Evolutionary conservation across 2,113 vertebrate genomes (phyloP), one percentile per base, ranked within the genome.

Genomic region (Redunca redunca): DNA sequence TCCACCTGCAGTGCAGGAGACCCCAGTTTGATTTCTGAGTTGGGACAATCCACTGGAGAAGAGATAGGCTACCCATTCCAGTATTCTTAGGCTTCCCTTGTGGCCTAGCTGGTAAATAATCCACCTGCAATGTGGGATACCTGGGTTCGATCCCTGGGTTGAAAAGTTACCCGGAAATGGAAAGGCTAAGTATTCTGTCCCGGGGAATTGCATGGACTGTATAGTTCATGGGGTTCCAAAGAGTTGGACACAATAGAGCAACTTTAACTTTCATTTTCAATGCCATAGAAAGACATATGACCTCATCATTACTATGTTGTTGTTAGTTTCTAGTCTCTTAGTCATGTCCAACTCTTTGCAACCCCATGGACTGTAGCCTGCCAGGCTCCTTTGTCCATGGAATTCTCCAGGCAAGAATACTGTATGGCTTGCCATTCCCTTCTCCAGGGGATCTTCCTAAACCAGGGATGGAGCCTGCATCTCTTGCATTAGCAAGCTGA

Each of bases 161-260:
- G 62, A 2, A 33, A 67, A 67, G 33, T n/a, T n/a, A 8, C 33
- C 62, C 19, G 64, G 64, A 10, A n/a, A 67, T 19, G 16, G 64
- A n/a, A 36, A 36, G 8, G 33, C 33, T 67, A 67, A 67, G 33
- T 67, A 36, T 36, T 67, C 33, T 67, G 8, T 67, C 17, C 64
- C 21, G 33, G 64, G 17, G 33, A 67, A 67, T 67, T 67, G 33
- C 16, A 67, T 67, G 17, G 64, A 67, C 64, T 67, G 2, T 67
- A 67, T n/a, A 67, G 64, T 36, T 67, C 33, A 67, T 0, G 0
- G 33, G 64, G 8, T 67, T n/a, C 33, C 33, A n/a, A 67, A 67
- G 64, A 19, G 64, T 67, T 67, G 33, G 33, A 10, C 64, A 36
- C 19, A n/a, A 10, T 16, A 19, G 62, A 19, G 2, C 0, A 0